Evolutionary conservation across 2,797 vertebrate genomes (phyloP).

Genomic region (Ctenochaetus hawaiiensis): DNA sequence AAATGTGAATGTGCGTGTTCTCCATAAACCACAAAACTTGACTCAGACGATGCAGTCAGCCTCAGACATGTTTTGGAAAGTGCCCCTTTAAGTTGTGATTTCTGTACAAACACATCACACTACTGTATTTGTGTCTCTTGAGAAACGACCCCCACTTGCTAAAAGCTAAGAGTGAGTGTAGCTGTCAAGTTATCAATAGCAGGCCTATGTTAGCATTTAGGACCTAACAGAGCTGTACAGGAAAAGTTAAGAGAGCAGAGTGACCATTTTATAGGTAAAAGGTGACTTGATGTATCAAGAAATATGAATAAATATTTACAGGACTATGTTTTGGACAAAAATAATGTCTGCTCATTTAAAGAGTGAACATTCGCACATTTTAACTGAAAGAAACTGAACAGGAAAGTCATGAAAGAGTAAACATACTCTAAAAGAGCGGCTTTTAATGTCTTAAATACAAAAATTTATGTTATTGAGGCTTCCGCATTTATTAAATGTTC

Average conservation of each 20-base stretch:
- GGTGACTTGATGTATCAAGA: not conserved
- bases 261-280: slow-evolving; percentile 16
- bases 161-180: slow-evolving; percentile 29
- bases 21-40: slow-evolving; percentile 30
- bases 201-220: slow-evolving; percentile 51
- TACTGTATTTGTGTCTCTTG: slow-evolving; percentile 67
- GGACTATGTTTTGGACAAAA: not conserved
- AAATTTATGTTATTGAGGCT: not conserved
- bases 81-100: slow-evolving; percentile 52
- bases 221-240: slow-evolving; percentile 8
- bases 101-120: slow-evolving; percentile 74
- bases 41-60: slow-evolving; percentile 52
- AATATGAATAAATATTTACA: slow-evolving; percentile 21
- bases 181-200: slow-evolving; percentile 69
- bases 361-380: not conserved
- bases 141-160: slow-evolving; percentile 28
- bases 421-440: not conserved
- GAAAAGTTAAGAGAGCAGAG: slow-evolving; percentile 11
- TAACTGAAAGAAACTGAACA: not conserved
- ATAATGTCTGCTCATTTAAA: not conserved
- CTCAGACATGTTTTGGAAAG: slow-evolving; percentile 69
- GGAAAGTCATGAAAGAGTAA: not conserved
- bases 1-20: slow-evolving; percentile 34
- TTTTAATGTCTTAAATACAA: slow-evolving; percentile 3
- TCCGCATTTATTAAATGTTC: slow-evolving; percentile 3